phyloP scores from a whole-genome alignment of 2,797 vertebrate species.

The Odontamblyopus rebecca region DNA sequence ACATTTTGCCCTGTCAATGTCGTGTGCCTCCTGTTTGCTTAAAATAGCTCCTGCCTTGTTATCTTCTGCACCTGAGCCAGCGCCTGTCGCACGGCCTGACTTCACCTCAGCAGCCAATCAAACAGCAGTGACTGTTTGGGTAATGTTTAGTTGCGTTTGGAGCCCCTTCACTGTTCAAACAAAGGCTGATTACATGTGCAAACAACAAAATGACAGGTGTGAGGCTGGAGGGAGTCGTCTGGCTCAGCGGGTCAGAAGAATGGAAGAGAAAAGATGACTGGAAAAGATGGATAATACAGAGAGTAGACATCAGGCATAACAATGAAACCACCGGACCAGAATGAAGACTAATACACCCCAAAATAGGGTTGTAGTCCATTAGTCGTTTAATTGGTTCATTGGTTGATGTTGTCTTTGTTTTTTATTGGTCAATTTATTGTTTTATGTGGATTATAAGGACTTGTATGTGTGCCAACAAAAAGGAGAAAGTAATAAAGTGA shows the following conservation, averaged over 20 bases:
- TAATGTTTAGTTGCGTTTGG: constrained; percentile 49
- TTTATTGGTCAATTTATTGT: too few species aligned
- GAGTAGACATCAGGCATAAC: not conserved
- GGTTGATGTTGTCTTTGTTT: too few species aligned
- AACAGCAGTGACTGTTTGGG: constrained; percentile 47
- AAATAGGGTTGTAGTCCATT: too few species aligned
- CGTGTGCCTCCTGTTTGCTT: constrained; percentile 23
- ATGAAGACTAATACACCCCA: not conserved
- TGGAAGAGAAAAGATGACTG: constrained; percentile 3
- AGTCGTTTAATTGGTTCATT: too few species aligned
- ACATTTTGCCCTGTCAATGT: constrained; percentile 34
- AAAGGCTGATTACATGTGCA: constrained; percentile 36
- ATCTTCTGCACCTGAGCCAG: constrained; percentile 57
- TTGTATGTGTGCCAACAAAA: too few species aligned
- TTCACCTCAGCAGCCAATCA: constrained; percentile 53
- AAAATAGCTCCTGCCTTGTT: constrained; percentile 44
- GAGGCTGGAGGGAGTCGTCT: constrained; percentile 21
- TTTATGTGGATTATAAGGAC: too few species aligned
- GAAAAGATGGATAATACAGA: not conserved
- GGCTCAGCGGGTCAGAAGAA: constrained; percentile 12
- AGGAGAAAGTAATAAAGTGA: too few species aligned
- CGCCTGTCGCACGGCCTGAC: constrained; percentile 30
- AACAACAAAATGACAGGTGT: constrained; percentile 48
- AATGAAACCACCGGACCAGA: not conserved
- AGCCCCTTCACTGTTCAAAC: constrained; percentile 50